Conservation (phyloP, 2,113 vertebrate genomes). For the Helogale parvula region DNA sequence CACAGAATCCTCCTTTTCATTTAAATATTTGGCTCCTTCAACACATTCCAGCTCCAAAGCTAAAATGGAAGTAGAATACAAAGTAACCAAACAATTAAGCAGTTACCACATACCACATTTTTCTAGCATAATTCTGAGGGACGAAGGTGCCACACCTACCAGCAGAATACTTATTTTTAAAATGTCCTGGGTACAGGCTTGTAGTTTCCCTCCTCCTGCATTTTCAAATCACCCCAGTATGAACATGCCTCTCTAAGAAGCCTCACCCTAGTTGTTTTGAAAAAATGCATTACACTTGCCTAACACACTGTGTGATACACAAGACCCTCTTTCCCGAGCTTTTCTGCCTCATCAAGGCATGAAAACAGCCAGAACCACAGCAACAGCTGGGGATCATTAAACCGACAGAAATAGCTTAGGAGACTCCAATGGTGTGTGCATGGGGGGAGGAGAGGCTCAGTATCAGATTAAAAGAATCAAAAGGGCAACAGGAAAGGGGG, state of each 20-base stretch:
- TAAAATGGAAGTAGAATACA: conserved; percentile 15
- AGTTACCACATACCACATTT: neutral
- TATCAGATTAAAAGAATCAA: conserved; percentile 81
- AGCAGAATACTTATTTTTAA: conserved; percentile 45
- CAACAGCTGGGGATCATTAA: conserved; percentile 88
- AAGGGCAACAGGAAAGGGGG: conserved; percentile 68
- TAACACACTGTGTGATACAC: conserved; percentile 55
- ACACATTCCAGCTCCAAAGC: neutral
- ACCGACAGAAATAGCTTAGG: conserved; percentile 86
- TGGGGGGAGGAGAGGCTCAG: conserved; percentile 68
- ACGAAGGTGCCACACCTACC: conserved; percentile 37
- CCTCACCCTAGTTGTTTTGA: neutral
- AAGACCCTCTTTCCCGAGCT: conserved; percentile 66
- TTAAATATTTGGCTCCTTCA: conserved; percentile 17
- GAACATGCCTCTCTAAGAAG: conserved; percentile 48
- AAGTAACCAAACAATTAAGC: conserved; percentile 8
- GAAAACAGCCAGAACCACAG: conserved; percentile 83
- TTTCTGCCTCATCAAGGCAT: conserved; percentile 71
- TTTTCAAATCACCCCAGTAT: neutral
- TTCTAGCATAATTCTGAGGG: conserved; percentile 15
- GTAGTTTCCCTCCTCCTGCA: conserved; percentile 52
- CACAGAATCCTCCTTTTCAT: neutral
- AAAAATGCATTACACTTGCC: conserved; percentile 51
- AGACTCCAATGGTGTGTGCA: conserved; percentile 75
- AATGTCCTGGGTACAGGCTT: neutral